Evolutionary conservation across 2,888 invertebrate genomes (phyloP).

Genomic region (Teleiodes luculella): DNA sequence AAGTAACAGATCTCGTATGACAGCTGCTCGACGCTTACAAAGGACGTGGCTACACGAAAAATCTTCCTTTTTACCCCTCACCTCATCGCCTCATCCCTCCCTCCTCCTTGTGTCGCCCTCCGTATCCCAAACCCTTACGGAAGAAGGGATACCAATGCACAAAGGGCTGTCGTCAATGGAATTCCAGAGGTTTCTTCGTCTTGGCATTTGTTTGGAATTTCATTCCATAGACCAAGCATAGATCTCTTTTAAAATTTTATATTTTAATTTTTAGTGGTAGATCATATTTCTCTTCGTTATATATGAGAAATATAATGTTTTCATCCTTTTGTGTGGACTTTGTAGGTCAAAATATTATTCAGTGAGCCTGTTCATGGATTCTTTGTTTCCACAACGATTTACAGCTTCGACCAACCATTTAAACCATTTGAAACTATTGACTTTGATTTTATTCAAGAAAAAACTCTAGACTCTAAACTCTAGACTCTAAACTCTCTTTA

Average conservation of each 20-base stretch:
- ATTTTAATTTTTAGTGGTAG: no score
- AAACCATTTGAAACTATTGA: not conserved
- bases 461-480: no score
- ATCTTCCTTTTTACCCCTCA: not conserved
- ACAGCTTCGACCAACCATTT: not conserved
- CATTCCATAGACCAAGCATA: no score
- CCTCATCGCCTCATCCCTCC: not conserved
- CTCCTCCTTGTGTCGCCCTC: not conserved
- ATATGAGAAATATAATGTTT: no score
- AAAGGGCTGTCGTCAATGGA: not conserved
- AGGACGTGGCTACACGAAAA: not conserved
- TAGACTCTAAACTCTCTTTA: no score
- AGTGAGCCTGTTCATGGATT: no score
- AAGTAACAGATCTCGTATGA: slow-evolving; percentile 1
- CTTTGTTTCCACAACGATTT: no score
- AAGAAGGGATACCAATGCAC: not conserved
- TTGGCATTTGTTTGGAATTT: not conserved
- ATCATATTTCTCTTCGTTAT: no score
- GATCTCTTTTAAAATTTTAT: no score
- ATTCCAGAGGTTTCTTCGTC: not conserved
- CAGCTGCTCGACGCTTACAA: not conserved
- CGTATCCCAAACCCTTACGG: not conserved
- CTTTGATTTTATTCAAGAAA: no score
- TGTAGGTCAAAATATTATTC: no score
- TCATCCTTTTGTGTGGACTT: no score